Conservation (phyloP, 2,113 vertebrate species). For the Ardeotis arabs region DNA sequence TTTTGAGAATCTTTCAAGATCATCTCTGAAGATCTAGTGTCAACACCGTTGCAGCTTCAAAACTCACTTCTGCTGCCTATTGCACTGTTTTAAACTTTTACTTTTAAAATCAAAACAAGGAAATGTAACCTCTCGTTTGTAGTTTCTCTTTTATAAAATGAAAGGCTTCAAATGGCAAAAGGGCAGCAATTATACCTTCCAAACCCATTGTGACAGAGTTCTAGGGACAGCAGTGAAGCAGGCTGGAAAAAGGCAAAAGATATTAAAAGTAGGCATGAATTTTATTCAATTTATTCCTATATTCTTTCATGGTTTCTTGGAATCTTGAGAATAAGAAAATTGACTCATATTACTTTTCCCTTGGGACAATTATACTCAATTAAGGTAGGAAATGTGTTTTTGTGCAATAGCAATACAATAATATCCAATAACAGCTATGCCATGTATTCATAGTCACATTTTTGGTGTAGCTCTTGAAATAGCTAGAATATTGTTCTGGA, state of each 20-base stretch:
- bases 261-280: not conserved
- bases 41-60: constrained; percentile 9
- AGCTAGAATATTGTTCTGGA: not conserved
- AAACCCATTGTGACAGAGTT: not conserved
- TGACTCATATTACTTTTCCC: not conserved
- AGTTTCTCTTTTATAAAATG: constrained; percentile 28
- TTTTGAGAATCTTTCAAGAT: constrained; percentile 33
- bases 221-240: not conserved
- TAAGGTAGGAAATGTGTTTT: not conserved
- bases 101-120: constrained; percentile 40
- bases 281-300: not conserved
- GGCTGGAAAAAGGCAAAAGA: not conserved
- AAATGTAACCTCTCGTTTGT: not conserved
- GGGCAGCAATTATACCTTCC: not conserved
- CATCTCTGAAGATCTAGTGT: constrained; percentile 20
- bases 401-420: not conserved
- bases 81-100: constrained; percentile 19
- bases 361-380: not conserved
- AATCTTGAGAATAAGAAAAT: not conserved
- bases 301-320: not conserved
- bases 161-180: constrained; percentile 34
- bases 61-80: constrained; percentile 3
- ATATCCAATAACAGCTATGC: not conserved
- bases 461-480: not conserved
- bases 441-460: not conserved